These are phyloP conservation scores for Cyprinella venusta DNA, from an alignment of 2,797 vertebrate species.

Conservation along the genomic window DNA sequence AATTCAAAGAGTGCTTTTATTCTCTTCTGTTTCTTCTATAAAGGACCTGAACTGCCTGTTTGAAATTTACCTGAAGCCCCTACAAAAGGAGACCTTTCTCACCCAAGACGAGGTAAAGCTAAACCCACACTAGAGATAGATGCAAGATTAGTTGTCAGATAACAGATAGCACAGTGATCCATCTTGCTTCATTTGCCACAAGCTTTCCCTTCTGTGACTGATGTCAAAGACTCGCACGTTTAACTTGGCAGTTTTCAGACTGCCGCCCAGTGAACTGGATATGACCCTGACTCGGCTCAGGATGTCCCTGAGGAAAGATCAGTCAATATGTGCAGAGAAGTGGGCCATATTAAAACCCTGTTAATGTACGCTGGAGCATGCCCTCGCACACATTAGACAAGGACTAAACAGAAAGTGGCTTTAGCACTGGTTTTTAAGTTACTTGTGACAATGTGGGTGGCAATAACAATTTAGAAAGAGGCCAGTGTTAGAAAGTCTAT, in stretches of 20 bases:
- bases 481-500: not conserved
- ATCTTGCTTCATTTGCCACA: conserved; percentile 11
- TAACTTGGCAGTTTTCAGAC: conserved; percentile 38
- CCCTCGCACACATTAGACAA: conserved; percentile 62
- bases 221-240: conserved; percentile 38
- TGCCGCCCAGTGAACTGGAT: conserved; percentile 31
- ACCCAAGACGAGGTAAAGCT: conserved; percentile 89
- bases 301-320: conserved; percentile 58
- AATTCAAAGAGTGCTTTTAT: not conserved
- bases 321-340: conserved; percentile 65
- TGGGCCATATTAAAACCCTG: conserved; percentile 72
- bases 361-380: conserved; percentile 66
- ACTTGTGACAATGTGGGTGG: conserved; percentile 24
- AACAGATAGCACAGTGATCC: not conserved
- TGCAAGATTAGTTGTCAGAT: not conserved
- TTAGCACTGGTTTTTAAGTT: conserved; percentile 18
- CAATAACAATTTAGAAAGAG: conserved; percentile 20
- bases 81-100: conserved; percentile 95
- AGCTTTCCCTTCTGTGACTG: conserved; percentile 21
- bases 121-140: not conserved
- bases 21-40: conserved; percentile 29
- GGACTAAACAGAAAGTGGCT: conserved; percentile 46
- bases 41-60: conserved; percentile 95
- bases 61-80: conserved; percentile 93
- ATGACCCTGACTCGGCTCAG: conserved; percentile 63